Evolutionary conservation across 2,888 invertebrate genomes (phyloP), one percentile per base, ranked within the genome.

Genomic region (Dysmachus trigonus): DNA sequence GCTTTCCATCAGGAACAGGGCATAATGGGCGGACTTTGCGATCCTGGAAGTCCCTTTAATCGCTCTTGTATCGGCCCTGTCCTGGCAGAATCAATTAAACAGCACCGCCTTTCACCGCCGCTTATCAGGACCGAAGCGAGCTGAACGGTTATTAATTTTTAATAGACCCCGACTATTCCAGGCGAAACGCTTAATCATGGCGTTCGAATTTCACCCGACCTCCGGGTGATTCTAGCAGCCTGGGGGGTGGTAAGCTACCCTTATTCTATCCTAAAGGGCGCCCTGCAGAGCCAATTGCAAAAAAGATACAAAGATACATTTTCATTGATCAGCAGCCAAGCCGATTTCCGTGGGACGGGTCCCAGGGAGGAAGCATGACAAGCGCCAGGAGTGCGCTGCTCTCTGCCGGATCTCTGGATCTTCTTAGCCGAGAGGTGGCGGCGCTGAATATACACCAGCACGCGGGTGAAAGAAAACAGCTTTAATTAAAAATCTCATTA

Each of bases 401-500:
- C 47, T n/a, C 47, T 15, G 38, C 38, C 13, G 38, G 38, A 41
- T 41, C 38, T 15, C 15, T n/a, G n/a, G 18, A 47, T 18, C 47
- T 47, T 18, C 47, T 47, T 47, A 4, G n/a, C 5, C 15, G n/a
- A 7, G 47, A 47, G 47, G 47, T 47, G 47, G 47, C 47, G 47
- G 15, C 47, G 15, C 47, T 47, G 47, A n/a, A 47, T 47, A 15
- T n/a, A 47, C 47, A n/a, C 47, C 47, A 47, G 47, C 33, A 30
- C 18, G 74, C 35, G 74, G 74, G 72, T 30, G 30, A 72, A 74
- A 18, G 74, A 74, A 74, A 74, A 74, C 74, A 74, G 74, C 33
- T 74, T 74, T 74, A 74, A 74, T 74, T 74, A 74, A 74, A 74
- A 74, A 74, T 74, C 74, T 74, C 74, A 74, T 74, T 74, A 74